Evolutionary conservation across 2,797 vertebrate species (phyloP).

Genomic region (Pagetopsis macropterus): DNA sequence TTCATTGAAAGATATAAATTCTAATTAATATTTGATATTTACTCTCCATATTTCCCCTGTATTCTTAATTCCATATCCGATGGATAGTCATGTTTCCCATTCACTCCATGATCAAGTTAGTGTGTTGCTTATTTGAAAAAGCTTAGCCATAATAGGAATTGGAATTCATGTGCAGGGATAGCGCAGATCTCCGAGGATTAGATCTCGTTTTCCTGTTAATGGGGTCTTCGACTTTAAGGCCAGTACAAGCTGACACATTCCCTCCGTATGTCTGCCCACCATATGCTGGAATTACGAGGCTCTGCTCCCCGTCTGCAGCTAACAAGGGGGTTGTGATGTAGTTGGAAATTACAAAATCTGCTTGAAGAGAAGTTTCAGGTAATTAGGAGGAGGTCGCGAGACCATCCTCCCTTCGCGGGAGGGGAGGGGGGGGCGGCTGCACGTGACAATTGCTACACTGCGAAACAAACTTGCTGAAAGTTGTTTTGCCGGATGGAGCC

Average conservation of each 20-base stretch:
- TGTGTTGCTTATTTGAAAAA: constrained; percentile 55
- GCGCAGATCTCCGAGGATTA: constrained; percentile 81
- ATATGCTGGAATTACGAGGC: constrained; percentile 79
- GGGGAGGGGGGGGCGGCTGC: constrained; percentile 56
- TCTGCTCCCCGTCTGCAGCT: constrained; percentile 69
- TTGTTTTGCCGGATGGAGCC: constrained; percentile 70
- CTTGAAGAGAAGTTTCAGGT: constrained; percentile 77
- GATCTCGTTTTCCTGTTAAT: constrained; percentile 77
- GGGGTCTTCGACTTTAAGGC: constrained; percentile 83
- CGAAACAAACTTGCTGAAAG: constrained; percentile 76
- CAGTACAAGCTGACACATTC: constrained; percentile 78
- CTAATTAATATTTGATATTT: constrained; percentile 26
- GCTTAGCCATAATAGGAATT: constrained; percentile 61
- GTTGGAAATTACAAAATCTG: constrained; percentile 77
- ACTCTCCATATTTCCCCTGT: constrained; percentile 1
- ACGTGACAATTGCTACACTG: constrained; percentile 79
- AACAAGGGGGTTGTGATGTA: constrained; percentile 77
- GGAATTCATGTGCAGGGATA: constrained; percentile 72
- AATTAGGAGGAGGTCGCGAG: constrained; percentile 79
- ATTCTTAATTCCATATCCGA: constrained; percentile 43
- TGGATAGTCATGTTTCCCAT: constrained; percentile 64
- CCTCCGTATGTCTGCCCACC: constrained; percentile 70
- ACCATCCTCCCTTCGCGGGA: constrained; percentile 61
- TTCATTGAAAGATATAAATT: constrained; percentile 26
- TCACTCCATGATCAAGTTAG: constrained; percentile 65